Evolutionary conservation across 2,113 vertebrate genomes (phyloP), one percentile per base, ranked within the genome.

Genomic region (Circaetus cinerascens): DNA sequence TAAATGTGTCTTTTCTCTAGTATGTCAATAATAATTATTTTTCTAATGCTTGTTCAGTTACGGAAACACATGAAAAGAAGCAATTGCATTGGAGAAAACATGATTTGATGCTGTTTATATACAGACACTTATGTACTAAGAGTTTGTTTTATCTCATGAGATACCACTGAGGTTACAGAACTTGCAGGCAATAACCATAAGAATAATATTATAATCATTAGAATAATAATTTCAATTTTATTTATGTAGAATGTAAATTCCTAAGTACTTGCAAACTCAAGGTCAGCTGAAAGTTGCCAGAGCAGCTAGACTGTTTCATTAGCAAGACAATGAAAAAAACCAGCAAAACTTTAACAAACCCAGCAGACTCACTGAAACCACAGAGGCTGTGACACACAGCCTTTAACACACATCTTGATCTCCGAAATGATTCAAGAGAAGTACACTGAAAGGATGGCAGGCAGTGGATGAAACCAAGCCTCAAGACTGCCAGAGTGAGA

Each of bases 1-100:
- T 91, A 78, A 62, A 87, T 41, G 60, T 40, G 30, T 64, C 60
- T 60, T 34, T 91, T 93, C 83, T 50, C 91, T 66, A 55, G 45
- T 72, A 73, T 40, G 62, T 46, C 94, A 90, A 75, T 92, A 92
- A 93, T 80, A 89, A 95, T 96, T 93, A 51, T 87, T 97, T 95
- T 91, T 74, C 69, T 90, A 87, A 91, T 34, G 74, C 69, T 74
- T 93, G 89, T 93, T 94, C 84, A 29, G 80, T 90, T 95, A 76
- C 1, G 69, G 81, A 22, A 91, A 93, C 73, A 96, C 93, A 95
- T 34, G 87, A 96, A 87, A 95, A 94, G 50, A 69, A 89, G 78
- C 48, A 87, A 97, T 91, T 7, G 2, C 73, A 71, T 62, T 56
- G 64, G 64, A 89, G 79, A 95, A 95, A 92, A 96, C 50, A 57